Evolutionary conservation across 64 coral and sea anemone species (phyloP).

Genomic region (Porites lutea): DNA sequence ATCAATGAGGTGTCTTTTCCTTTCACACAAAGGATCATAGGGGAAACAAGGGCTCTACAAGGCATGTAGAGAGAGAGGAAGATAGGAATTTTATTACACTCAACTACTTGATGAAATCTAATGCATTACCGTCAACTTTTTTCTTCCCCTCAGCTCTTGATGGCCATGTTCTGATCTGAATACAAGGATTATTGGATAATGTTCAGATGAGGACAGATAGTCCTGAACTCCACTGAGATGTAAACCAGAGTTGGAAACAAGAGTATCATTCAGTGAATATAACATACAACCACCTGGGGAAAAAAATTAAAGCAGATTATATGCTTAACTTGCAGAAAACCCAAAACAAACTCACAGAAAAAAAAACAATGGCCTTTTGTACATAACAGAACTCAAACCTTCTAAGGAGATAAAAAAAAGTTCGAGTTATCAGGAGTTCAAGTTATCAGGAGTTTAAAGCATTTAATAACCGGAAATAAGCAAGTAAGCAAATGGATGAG

Average conservation of each 20-base stretch:
- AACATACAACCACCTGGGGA: slow-evolving; percentile 64
- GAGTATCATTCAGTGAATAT: slow-evolving; percentile 73
- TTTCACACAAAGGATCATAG: too few species aligned
- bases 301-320: slow-evolving; percentile 9
- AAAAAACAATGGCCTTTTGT: not conserved
- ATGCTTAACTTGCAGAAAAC: not conserved
- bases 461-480: too few species aligned
- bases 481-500: too few species aligned
- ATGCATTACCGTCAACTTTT: slow-evolving; percentile 48
- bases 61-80: not conserved
- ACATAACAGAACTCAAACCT: too few species aligned
- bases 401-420: too few species aligned
- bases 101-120: not conserved
- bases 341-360: not conserved
- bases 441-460: too few species aligned
- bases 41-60: too few species aligned
- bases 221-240: slow-evolving; percentile 21
- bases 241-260: slow-evolving; percentile 3
- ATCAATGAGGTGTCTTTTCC: too few species aligned
- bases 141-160: slow-evolving; percentile 3
- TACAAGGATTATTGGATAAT: slow-evolving; percentile 57
- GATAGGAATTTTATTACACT: not conserved
- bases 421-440: too few species aligned
- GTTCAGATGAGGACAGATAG: slow-evolving; percentile 10
- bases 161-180: slow-evolving; percentile 53